A percentile compares a stretch with the other conserved stretches of the same genome.
Conservation (phyloP, 2,113 vertebrate genomes). For the Tupaia tana region DNA sequence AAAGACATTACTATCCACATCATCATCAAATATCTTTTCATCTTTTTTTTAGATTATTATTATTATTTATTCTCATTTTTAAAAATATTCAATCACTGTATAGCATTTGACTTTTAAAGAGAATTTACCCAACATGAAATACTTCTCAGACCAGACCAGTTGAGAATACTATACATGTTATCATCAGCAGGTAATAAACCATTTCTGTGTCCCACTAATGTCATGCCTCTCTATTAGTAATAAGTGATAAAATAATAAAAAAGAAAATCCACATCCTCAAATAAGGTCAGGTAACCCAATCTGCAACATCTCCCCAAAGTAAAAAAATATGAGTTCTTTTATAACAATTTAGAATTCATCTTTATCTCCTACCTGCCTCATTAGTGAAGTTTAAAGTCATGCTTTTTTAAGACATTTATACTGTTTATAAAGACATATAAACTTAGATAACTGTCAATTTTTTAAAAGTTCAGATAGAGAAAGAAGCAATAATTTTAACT, state of each 20-base stretch:
- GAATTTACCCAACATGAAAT: no score
- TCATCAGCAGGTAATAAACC: no score
- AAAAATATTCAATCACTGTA: no score
- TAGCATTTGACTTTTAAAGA: no score
- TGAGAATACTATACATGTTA: no score
- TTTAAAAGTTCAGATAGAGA: constrained; percentile 75
- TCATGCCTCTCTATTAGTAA: not conserved
- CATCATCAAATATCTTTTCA: no score
- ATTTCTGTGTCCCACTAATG: no score
- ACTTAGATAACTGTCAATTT: constrained; percentile 52
- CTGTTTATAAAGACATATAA: constrained; percentile 63
- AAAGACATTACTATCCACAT: no score
- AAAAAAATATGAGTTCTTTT: constrained; percentile 78
- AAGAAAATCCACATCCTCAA: constrained; percentile 35
- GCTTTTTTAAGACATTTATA: constrained; percentile 54
- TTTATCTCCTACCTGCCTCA: constrained; percentile 68
- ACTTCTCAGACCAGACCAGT: no score
- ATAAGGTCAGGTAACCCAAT: constrained; percentile 23
- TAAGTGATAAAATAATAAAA: constrained; percentile 42
- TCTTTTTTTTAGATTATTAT: no score
- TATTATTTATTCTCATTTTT: no score
- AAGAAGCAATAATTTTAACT: constrained; percentile 80
- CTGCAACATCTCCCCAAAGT: constrained; percentile 44
- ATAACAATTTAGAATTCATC: constrained; percentile 70
- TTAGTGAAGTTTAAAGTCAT: constrained; percentile 62